Percentiles rank a stretch among this genome's conserved stretches.
Evolutionary conservation across 2,797 vertebrate species (phyloP).

Genomic region (Malacoraja senta): DNA sequence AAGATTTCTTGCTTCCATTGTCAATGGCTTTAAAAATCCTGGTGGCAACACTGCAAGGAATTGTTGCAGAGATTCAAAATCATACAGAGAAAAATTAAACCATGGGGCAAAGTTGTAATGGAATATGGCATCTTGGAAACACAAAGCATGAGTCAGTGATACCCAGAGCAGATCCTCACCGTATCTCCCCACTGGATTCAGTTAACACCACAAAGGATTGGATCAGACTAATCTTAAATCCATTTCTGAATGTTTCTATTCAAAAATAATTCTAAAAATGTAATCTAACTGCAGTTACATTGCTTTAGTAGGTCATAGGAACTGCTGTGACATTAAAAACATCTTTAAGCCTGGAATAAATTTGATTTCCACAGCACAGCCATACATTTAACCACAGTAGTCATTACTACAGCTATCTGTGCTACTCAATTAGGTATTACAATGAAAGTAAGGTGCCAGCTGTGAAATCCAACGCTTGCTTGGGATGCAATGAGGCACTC

Average conservation of each 20-base stretch:
- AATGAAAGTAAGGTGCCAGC: not conserved
- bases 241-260: not conserved
- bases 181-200: not conserved
- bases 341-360: not conserved
- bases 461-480: not conserved
- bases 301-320: not conserved
- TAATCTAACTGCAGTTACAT: not conserved
- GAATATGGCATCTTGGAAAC: not conserved
- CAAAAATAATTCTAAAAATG: not conserved
- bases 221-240: not conserved
- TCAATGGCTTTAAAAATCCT: not conserved
- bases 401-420: not conserved
- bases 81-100: not conserved
- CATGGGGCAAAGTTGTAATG: not conserved
- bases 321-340: not conserved
- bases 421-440: not conserved
- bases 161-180: not conserved
- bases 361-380: conserved; percentile 5
- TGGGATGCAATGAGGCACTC: not conserved
- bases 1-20: not conserved
- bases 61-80: not conserved
- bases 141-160: not conserved
- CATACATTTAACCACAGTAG: not conserved
- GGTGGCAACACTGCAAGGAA: not conserved
- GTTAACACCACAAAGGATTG: not conserved